Base-by-base conservation (phyloP, 1,140 invertebrate species). In the Tenebrio molitor region DNA sequence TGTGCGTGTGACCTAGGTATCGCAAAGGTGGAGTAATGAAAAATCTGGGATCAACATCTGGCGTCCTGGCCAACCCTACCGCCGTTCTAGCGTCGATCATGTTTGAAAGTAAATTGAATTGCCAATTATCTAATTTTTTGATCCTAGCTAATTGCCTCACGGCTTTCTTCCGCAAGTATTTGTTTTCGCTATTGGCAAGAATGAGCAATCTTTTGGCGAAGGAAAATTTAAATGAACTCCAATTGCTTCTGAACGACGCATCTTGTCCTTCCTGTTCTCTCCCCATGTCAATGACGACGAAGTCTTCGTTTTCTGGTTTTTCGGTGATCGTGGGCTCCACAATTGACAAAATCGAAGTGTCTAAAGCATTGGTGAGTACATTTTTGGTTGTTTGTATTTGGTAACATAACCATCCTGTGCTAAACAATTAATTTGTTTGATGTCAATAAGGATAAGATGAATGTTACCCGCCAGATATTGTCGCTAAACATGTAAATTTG, bases 81-180 rank as follows among this genome's bases (percentile, higher is more conserved):
- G 90, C 90, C 25, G 89, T 91, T 78, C 84, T 87, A 42, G 87
- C 84, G 82, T 91, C 88, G 41, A 90, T 83, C 77, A 88, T 88
- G 82, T 91, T 90, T 8, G 90, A 89, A 39, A 91, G 83, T 72
- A 89, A 86, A 16, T 81, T 79, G 80, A 86, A 91, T 70, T 91
- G 88, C 88, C 89, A 91, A 72, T 88, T 85, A 39, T 82, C 75
- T 23, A 83, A 74, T 68, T 78, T 72, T 46, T 78, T 78, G 36
- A 83, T 68, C 50, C 77, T 70, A 3, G 83, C 80, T 5, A 87
- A 74, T 50, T 83, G 80, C 41, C 82, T 79, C 1, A 86, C 76
- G 3, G 86, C 85, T 66, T 84, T 86, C 2, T 82, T 72, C 3
- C 85, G 80, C 33, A 84, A 78, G 69, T 80, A 74, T 46, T 79